A percentile compares a stretch with the other conserved stretches of the same genome.
These are phyloP conservation scores for Drosophila novamexicana DNA, from an alignment of 1,140 invertebrate species.

Conservation along the genomic window DNA sequence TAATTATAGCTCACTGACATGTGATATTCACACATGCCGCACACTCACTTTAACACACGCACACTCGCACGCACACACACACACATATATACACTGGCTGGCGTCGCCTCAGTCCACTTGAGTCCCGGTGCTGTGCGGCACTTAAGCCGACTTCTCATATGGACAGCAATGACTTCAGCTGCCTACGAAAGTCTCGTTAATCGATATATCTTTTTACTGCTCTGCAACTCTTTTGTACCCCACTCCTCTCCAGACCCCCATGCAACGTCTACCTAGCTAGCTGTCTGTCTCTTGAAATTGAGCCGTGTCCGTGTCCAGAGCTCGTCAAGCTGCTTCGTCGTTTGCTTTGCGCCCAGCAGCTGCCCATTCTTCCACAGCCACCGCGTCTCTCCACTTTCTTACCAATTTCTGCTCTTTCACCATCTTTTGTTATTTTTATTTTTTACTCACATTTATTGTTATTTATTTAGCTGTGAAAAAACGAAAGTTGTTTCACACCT, in stretches of 20 bases:
- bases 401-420: conserved; percentile 23
- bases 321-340: conserved; percentile 33
- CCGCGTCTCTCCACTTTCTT: neutral
- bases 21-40: conserved; percentile 77
- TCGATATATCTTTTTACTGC: conserved; percentile 67
- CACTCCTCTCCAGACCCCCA: neutral
- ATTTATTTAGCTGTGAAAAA: conserved; percentile 78
- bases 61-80: neutral
- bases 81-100: neutral
- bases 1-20: conserved; percentile 82
- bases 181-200: conserved; percentile 65
- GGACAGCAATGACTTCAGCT: conserved; percentile 58
- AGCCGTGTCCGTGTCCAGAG: conserved; percentile 55
- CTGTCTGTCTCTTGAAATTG: conserved; percentile 61
- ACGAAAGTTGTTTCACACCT: conserved; percentile 77
- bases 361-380: conserved; percentile 26
- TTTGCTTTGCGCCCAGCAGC: conserved; percentile 34
- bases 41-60: conserved; percentile 30
- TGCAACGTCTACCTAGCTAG: conserved; percentile 9
- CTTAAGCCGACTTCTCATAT: conserved; percentile 63
- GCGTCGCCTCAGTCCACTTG: conserved; percentile 32
- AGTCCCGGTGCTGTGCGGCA: conserved; percentile 41
- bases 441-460: conserved; percentile 61
- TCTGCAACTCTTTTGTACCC: conserved; percentile 60
- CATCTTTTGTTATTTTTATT: conserved; percentile 40